Conservation (phyloP, 2,113 vertebrate species). For the Ornithorhynchus anatinus region DNA sequence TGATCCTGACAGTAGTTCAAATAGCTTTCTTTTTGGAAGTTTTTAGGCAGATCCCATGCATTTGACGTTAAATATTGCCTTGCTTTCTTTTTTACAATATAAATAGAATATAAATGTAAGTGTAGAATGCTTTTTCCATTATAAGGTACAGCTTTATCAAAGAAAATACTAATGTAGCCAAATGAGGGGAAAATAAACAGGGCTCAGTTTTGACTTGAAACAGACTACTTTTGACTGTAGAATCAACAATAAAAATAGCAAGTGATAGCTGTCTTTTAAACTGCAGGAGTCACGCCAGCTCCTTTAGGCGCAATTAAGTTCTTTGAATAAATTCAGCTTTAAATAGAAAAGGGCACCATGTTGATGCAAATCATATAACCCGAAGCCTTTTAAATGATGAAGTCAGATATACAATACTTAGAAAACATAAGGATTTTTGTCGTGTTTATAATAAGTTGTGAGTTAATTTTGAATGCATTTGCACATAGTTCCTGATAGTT, state of each 20-base stretch:
- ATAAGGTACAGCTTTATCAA: neutral
- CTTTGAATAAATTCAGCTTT: slow-evolving; percentile 15
- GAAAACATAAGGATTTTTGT: neutral
- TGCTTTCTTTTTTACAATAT: too few relatives aligned
- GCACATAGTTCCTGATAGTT: slow-evolving; percentile 5
- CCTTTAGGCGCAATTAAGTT: slow-evolving; percentile 6
- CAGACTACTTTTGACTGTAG: slow-evolving; percentile 16
- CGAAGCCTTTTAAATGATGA: slow-evolving; percentile 19
- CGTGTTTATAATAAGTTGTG: slow-evolving; percentile 6
- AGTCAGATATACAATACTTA: neutral
- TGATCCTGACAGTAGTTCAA: too few relatives aligned
- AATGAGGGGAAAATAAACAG: neutral
- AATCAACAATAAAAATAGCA: slow-evolving; percentile 38
- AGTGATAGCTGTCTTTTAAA: slow-evolving; percentile 12
- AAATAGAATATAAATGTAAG: too few relatives aligned
- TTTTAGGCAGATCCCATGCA: too few relatives aligned
- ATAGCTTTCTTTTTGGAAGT: too few relatives aligned
- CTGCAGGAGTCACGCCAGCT: neutral
- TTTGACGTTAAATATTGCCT: too few relatives aligned
- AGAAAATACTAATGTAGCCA: neutral
- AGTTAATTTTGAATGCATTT: slow-evolving; percentile 21
- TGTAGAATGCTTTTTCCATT: neutral
- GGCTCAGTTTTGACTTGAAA: neutral
- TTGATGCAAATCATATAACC: slow-evolving; percentile 6
- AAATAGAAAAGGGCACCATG: neutral